Conservation (phyloP, 2,888 invertebrate genomes). For the Lypha dubia region DNA sequence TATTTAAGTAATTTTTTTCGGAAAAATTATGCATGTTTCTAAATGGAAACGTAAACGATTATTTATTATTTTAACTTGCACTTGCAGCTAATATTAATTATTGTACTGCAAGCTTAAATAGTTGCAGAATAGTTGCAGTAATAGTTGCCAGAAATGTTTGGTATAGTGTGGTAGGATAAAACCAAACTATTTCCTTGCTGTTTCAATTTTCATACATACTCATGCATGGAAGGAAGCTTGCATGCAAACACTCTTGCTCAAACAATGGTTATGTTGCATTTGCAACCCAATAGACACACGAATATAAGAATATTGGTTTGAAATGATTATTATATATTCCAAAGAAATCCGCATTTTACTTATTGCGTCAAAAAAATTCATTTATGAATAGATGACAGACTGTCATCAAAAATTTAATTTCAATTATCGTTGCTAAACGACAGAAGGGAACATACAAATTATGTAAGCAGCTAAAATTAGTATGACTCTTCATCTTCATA, state of each 20-base stretch:
- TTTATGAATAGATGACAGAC: no score
- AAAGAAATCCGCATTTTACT: no score
- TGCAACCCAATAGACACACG: no score
- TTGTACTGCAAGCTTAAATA: not conserved
- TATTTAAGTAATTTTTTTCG: no score
- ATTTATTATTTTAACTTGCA: not conserved
- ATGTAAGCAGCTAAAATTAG: no score
- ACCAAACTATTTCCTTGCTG: slow-evolving; percentile 12
- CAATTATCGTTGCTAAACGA: no score
- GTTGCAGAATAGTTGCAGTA: slow-evolving; percentile 24
- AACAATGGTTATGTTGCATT: not conserved
- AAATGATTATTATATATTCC: no score
- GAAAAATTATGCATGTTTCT: not conserved
- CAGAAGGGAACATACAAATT: no score
- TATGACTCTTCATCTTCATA: no score
- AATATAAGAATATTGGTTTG: no score
- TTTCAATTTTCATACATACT: not conserved
- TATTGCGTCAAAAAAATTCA: no score
- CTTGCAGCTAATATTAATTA: not conserved
- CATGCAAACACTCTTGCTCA: not conserved
- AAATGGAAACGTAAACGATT: not conserved
- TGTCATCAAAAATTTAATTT: no score
- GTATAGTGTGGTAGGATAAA: slow-evolving; percentile 13
- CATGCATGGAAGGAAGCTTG: not conserved
- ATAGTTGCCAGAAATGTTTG: slow-evolving; percentile 34